A percentile compares a stretch with the other conserved stretches of the same genome.
phyloP scores from a whole-genome alignment of 2,797 vertebrate genomes.

The Sebastes taczanowskii region DNA sequence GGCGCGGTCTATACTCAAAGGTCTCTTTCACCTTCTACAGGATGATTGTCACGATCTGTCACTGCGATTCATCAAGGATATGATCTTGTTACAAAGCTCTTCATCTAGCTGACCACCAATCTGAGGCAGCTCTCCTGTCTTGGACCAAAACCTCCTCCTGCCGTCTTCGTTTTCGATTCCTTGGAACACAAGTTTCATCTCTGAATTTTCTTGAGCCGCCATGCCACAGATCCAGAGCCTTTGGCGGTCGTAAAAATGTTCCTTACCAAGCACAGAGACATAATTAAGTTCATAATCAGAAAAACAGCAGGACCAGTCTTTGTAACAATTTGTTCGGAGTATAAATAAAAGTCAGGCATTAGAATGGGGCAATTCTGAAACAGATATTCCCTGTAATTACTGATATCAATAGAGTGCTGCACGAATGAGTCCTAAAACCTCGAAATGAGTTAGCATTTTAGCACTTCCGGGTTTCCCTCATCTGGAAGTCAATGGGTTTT shows the following conservation, averaged over 20 bases:
- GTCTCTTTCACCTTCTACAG: too few species aligned
- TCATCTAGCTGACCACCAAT: too few species aligned
- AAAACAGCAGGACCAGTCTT: neutral
- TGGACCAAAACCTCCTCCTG: neutral
- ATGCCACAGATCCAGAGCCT: neutral
- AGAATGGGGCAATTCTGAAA: neutral
- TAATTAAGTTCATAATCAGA: neutral
- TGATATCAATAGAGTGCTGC: neutral
- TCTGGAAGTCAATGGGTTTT: too few species aligned
- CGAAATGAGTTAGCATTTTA: too few species aligned
- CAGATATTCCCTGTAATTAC: neutral
- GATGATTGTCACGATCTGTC: too few species aligned
- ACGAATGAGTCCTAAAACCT: too few species aligned
- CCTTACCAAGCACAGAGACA: neutral
- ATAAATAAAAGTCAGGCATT: neutral
- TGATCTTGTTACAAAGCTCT: too few species aligned
- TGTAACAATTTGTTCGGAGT: neutral
- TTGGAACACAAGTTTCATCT: too few species aligned
- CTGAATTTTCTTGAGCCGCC: neutral
- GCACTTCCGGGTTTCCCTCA: too few species aligned
- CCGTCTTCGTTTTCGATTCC: neutral
- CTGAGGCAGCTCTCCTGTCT: neutral
- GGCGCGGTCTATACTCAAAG: too few species aligned
- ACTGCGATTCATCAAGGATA: too few species aligned
- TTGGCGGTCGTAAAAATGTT: neutral